Evolutionary conservation across 2,113 vertebrate species (phyloP).

Genomic region (Kobus ellipsiprymnus): DNA sequence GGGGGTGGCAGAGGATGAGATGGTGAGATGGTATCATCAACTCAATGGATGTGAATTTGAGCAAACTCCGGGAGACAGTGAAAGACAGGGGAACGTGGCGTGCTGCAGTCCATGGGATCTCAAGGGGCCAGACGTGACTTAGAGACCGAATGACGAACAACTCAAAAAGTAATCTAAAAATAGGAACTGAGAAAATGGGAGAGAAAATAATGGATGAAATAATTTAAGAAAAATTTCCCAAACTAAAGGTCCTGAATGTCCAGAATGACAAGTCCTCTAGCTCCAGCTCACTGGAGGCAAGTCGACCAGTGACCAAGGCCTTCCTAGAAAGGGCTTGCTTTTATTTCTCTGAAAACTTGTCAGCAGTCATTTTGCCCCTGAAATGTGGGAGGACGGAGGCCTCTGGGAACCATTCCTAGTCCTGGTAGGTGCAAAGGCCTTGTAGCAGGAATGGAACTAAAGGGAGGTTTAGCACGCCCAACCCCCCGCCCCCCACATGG

Average conservation of each 20-base stretch:
- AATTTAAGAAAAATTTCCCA: background rate
- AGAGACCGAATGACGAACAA: accelerated
- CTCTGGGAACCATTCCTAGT: accelerated
- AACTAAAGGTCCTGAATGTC: too few relatives aligned
- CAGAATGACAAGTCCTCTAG: background rate
- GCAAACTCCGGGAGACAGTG: background rate
- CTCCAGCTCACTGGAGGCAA: background rate
- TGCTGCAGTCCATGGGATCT: background rate
- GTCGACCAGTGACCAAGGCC: accelerated
- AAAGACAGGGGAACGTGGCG: background rate
- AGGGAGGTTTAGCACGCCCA: background rate
- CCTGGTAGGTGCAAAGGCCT: background rate
- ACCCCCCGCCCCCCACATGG: background rate
- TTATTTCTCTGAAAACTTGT: background rate
- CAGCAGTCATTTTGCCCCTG: background rate
- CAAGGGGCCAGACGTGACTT: background rate
- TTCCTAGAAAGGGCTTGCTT: background rate
- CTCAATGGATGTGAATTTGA: background rate
- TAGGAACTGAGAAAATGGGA: background rate
- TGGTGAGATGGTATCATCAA: background rate
- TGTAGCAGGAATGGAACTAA: background rate
- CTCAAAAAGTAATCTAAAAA: background rate
- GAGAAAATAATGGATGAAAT: background rate
- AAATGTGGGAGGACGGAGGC: background rate
- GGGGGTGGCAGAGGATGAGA: background rate